phyloP scores from a whole-genome alignment of 2,113 vertebrate genomes.

The Cariama cristata region DNA sequence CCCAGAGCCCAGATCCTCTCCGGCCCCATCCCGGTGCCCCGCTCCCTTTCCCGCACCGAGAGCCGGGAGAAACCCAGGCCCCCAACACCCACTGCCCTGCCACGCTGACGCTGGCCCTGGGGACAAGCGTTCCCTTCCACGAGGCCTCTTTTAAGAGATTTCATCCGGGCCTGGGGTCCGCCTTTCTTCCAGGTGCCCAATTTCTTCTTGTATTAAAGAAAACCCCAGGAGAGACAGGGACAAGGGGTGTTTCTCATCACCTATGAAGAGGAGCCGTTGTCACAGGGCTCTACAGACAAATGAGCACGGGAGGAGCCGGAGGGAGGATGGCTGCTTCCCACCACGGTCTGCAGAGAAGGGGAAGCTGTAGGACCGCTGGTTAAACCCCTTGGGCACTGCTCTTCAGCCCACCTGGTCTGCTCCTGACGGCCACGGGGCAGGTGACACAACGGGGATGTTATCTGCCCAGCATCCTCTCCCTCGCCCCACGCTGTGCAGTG shows the following conservation, averaged over 20 bases:
- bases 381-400: neutral
- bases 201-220: neutral
- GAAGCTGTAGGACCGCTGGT: neutral
- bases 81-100: neutral
- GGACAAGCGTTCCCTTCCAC: rapidly evolving
- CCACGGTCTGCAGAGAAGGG: neutral
- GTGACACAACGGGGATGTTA: neutral
- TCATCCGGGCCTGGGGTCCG: rapidly evolving
- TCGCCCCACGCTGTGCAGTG: rapidly evolving
- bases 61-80: neutral
- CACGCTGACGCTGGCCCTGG: neutral
- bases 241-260: neutral
- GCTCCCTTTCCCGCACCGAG: neutral
- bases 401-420: neutral
- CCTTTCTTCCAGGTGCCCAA: neutral
- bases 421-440: rapidly evolving
- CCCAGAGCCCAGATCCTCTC: neutral
- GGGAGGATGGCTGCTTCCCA: neutral
- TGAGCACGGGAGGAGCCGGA: neutral
- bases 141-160: neutral
- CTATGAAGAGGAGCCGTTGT: rapidly evolving
- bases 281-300: neutral
- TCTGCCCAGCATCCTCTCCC: rapidly evolving
- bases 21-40: neutral
- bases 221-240: neutral